Base-by-base conservation (phyloP, 2,113 vertebrate genomes). In the Prolemur simus region DNA sequence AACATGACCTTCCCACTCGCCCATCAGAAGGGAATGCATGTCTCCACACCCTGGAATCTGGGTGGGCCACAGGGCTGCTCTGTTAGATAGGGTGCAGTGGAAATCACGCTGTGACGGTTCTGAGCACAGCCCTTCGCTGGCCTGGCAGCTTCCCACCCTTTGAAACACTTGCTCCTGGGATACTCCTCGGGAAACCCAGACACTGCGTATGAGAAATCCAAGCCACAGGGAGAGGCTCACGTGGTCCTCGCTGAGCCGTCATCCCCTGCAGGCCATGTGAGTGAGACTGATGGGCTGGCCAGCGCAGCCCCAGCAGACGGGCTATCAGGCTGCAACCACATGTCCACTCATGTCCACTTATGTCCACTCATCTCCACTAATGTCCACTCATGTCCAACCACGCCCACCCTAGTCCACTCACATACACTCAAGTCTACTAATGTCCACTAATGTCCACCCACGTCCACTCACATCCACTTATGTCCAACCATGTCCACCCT, bases 231-330 rank as follows among this genome's bases (percentile, higher is more conserved):
- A 60, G 71, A 68, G 54, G 25, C 32, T 89, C 68, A 13, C 1
- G 1, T 29, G 71, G 23, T 15, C 47, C 29, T 25, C 12, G 18
- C 25, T n/a, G 64, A n/a, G 27, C 37, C 34, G 5, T 15, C 8
- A 0, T 54, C 27, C 1, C 0, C 14, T 8, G 21, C 1, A 58
- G 25, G 34, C 77, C 2, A 0, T 1, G 12, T 4, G 64, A 58
- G 13, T 20, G 37, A 68, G 39, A 8, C 3, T n/a, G 6, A 9
- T 1, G 20, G 6, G 23, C 60, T 15, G 9, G 58, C 47, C n/a
- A 27, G 37, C 68, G 7, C 1, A 8, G 52, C 15, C 8, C 34
- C 27, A 27, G 74, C 34, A 32, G 45, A 78, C 4, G 2, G 0
- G 9, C 1, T 10, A 21, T 52, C 27, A 11, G 54, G 23, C 42